These are phyloP conservation scores for Lycaon pictus DNA, from an alignment of 2,113 vertebrate species.

Conservation along the genomic window DNA sequence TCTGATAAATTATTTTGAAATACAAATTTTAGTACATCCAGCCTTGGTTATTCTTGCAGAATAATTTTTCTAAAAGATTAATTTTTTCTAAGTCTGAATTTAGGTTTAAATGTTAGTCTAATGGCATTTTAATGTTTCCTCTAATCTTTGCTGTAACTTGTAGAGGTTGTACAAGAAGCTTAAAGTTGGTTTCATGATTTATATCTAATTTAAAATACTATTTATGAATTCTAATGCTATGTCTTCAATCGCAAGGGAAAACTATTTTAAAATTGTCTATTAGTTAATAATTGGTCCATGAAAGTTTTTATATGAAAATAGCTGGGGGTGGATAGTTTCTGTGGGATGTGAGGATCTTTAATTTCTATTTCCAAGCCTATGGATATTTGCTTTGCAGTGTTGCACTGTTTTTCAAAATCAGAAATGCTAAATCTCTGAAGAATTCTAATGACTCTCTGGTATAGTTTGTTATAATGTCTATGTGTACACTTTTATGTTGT, in stretches of 20 bases:
- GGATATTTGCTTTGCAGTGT: background rate
- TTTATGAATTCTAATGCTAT: background rate
- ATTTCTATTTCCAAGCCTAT: slow-evolving; percentile 1
- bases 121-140: background rate
- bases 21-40: background rate
- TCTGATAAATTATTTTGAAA: slow-evolving; percentile 26
- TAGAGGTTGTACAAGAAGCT: background rate
- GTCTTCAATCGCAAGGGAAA: slow-evolving; percentile 5
- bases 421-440: background rate
- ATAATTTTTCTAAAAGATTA: background rate
- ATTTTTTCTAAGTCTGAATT: background rate
- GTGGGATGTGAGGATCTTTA: background rate
- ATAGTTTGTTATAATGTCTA: background rate
- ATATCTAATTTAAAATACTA: background rate
- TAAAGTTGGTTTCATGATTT: background rate
- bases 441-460: background rate
- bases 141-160: background rate
- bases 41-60: background rate
- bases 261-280: background rate
- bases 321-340: background rate
- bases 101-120: slow-evolving; percentile 7
- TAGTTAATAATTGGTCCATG: background rate
- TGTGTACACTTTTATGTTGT: background rate
- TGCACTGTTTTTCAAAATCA: background rate
- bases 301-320: background rate